These are phyloP conservation scores for Pherbina coryleti DNA, from an alignment of 2,888 invertebrate species.

Conservation along the genomic window DNA sequence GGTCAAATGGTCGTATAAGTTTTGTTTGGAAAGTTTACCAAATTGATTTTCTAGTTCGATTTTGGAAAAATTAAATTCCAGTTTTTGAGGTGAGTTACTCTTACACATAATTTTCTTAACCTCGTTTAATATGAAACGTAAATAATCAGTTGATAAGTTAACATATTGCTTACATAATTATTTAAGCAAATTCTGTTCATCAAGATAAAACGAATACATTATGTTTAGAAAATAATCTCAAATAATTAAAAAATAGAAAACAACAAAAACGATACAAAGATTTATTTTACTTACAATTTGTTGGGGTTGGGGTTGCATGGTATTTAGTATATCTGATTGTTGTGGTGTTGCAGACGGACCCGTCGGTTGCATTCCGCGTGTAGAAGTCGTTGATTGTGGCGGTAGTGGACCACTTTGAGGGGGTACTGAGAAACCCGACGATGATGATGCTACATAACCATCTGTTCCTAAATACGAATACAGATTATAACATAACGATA, in stretches of 20 bases:
- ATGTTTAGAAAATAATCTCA: slow-evolving; percentile 20
- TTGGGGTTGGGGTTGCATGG: slow-evolving; percentile 66
- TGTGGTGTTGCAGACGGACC: slow-evolving; percentile 56
- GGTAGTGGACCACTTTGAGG: slow-evolving; percentile 58
- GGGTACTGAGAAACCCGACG: slow-evolving; percentile 61
- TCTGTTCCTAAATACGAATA: slow-evolving; percentile 55
- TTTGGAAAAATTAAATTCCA: no score
- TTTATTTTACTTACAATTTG: slow-evolving; percentile 59
- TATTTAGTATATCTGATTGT: slow-evolving; percentile 62
- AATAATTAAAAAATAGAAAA: not conserved
- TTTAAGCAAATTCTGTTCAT: no score
- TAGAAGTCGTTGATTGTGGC: slow-evolving; percentile 60
- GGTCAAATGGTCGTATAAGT: no score
- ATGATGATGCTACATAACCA: slow-evolving; percentile 69
- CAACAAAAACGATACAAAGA: not conserved
- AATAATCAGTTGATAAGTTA: no score
- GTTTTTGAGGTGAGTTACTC: no score
- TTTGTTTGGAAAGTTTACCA: no score
- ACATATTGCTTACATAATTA: no score
- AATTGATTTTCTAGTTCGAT: no score
- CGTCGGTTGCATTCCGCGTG: slow-evolving; percentile 64
- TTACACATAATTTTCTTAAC: no score
- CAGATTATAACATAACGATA: not conserved
- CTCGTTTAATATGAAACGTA: no score
- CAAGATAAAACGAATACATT: not conserved